Evolutionary conservation across 1,140 invertebrate species (phyloP).

Genomic region (Trachelipus rathkii): DNA sequence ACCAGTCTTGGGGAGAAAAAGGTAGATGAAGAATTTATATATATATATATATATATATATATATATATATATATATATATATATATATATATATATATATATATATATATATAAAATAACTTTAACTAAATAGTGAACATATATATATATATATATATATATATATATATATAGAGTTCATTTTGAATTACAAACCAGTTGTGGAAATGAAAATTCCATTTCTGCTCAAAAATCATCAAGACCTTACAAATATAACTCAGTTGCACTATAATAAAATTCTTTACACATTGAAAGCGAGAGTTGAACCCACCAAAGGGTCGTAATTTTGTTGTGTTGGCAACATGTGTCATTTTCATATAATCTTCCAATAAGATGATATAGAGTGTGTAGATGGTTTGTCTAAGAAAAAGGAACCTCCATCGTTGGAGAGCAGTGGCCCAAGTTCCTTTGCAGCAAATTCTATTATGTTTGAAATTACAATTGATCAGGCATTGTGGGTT

Average conservation of each 20-base stretch:
- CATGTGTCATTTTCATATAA: conserved; percentile 77
- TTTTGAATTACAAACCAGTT: conserved; percentile 60
- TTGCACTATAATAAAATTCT: conserved; percentile 65
- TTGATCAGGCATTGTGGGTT: conserved; percentile 87
- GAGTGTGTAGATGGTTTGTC: background rate
- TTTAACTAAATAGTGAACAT: too few species aligned
- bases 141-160: too few species aligned
- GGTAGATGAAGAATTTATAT: too few species aligned
- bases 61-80: too few species aligned
- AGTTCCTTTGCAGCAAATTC: conserved; percentile 49
- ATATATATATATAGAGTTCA: conserved; percentile 68
- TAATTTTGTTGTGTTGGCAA: conserved; percentile 84
- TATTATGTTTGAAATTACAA: conserved; percentile 87
- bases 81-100: too few species aligned
- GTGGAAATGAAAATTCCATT: conserved; percentile 52
- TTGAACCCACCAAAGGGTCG: conserved; percentile 73
- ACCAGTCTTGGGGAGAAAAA: too few species aligned
- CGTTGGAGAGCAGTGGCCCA: background rate
- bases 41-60: too few species aligned
- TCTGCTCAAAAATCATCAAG: conserved; percentile 49
- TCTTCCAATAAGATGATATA: conserved; percentile 57
- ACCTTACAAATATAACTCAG: conserved; percentile 57
- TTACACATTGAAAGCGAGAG: conserved; percentile 71
- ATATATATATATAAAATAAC: too few species aligned
- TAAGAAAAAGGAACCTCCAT: background rate